Conservation (phyloP, 2,888 invertebrate species). For the Nebria brevicollis region DNA sequence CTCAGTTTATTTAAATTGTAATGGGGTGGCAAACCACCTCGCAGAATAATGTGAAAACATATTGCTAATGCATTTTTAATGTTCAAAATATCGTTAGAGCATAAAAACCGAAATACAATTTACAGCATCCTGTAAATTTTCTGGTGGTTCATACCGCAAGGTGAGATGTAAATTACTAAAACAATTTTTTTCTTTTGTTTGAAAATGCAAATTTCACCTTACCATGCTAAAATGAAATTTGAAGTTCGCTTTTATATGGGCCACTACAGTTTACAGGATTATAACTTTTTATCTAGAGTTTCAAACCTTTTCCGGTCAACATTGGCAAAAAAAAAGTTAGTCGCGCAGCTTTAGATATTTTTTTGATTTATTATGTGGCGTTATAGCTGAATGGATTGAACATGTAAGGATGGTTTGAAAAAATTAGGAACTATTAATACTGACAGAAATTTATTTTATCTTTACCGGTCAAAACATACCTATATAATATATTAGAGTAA, state of each 20-base stretch:
- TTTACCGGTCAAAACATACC: too few relatives aligned
- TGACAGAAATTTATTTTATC: too few relatives aligned
- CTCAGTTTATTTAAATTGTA: not conserved
- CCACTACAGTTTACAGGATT: not conserved
- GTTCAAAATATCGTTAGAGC: not conserved
- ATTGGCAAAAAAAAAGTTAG: too few relatives aligned
- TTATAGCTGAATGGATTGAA: too few relatives aligned
- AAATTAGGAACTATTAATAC: too few relatives aligned
- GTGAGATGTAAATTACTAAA: too few relatives aligned
- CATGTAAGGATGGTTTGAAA: too few relatives aligned
- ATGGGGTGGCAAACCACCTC: not conserved
- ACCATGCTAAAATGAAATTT: not conserved
- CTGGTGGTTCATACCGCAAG: not conserved
- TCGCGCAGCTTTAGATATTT: too few relatives aligned
- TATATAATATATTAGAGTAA: too few relatives aligned
- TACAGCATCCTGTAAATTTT: not conserved
- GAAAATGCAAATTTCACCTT: not conserved
- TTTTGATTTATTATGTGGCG: too few relatives aligned
- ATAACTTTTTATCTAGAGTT: not conserved
- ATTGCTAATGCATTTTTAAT: conserved; percentile 16
- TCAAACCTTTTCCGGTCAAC: not conserved
- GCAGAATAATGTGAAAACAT: not conserved
- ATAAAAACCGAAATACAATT: not conserved
- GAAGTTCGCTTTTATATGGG: not conserved
- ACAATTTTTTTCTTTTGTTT: not conserved